Base-by-base conservation (phyloP, 1,140 invertebrate genomes). In the Bombus vancouverensis region DNA sequence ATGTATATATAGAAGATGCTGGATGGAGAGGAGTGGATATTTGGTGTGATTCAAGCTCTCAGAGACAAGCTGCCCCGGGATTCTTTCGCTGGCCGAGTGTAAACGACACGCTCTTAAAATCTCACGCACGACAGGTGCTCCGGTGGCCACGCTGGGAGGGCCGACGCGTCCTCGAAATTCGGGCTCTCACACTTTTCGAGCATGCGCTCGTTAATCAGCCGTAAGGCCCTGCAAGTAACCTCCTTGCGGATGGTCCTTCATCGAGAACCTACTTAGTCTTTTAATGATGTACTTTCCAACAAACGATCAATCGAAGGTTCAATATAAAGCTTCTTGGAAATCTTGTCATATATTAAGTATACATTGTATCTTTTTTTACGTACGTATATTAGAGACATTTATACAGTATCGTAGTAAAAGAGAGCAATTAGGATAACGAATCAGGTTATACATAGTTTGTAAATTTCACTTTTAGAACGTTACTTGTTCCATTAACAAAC, bases 191-290 rank as follows among this genome's bases (percentile, higher is more conserved):
- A 85, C 86, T 76, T 87, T 87, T 79, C 83, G 75, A 78, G 83
- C 75, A 81, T 80, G 76, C 77, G 78, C 86, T 87, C 86, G 86
- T 87, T 87, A 87, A 87, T 87, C 86, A 87, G 72, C 71, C 86
- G 77, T 68, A 65, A 37, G 65, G 77, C 62, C 72, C 57, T 75
- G 66, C 71, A 70, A 59, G 57, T 84, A 87, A 84, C 70, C 82
- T 83, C 86, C 37, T 84, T 83, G 74, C 57, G 44, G 62, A 34
- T 42, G 66, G n/a, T 78, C 53, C 39, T 62, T 34, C 32, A 32
- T 10, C 72, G 34, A 81, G 44, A 74, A 81, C 34, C 59, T 81
- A 81, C 59, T 81, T 81, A 59, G 79, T 42, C 10, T 66, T 53
- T 47, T 44, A 42, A 28, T 34, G 22, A 47, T 32, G n/a, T 37